Evolutionary conservation across 2,888 invertebrate species (phyloP), one percentile per base, ranked within the genome.

Genomic region (Polymixis lichenea): DNA sequence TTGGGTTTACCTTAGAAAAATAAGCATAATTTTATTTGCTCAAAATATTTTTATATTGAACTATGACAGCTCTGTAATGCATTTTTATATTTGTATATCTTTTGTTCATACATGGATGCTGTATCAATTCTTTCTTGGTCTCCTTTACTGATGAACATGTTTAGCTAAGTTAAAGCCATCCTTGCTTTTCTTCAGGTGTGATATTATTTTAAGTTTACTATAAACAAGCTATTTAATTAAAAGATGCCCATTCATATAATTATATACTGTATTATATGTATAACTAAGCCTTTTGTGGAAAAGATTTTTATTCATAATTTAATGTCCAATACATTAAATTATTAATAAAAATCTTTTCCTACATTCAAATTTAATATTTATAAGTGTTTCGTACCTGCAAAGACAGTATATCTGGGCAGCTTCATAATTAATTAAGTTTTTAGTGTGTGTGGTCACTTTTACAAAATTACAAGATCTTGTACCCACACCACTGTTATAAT

Each of bases 21-120:
- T 88, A 88, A 87, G 89, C 86, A 89, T 89, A 86, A 87, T 88
- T 88, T 90, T 87, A 86, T 87, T 88, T 88, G 88, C 88, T 88
- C 88, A 88, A 88, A 89, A 67, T 86, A 89, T 85, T 88, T 83
- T 83, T 82, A 78, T 86, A 88, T 78, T 78, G 75, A 81, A 74
- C 64, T 77, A 77, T 75, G 73, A 80, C 87, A 86, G 82, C 84
- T 89, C 72, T 87, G 68, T 84, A 82, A 76, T 83, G 75, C 80
- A 84, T 85, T 87, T 78, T 76, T 78, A 75, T 78, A 70, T 75
- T 73, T 66, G 56, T 80, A 60, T 77, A 72, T 72, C 66, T 62
- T 76, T 69, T 60, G 53, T 84, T 70, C 72, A 77, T 65, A 66
- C 28, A 77, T 69, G 65, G 32, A 49, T 81, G 62, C 55, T 70